Evolutionary conservation across 2,888 invertebrate genomes (phyloP), one percentile per base, ranked within the genome.

Genomic region (Nemapogon koenigi): DNA sequence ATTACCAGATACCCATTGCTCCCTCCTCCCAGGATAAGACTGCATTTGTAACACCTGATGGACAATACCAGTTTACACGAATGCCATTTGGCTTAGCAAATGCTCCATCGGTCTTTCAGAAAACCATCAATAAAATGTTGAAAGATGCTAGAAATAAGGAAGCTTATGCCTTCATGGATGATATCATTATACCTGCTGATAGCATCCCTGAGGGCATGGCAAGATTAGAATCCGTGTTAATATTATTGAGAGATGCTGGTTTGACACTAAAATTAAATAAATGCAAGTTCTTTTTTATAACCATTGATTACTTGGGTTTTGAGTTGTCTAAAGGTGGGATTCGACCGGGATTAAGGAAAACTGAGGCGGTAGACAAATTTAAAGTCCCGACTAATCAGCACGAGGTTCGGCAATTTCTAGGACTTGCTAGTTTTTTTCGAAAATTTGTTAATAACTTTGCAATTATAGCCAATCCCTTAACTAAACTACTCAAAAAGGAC

Each of bases 401-500:
- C 22, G 7, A 22, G 10, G 6, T 22, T 7, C 6, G 47, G 18
- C 49, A 51, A 31, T 55, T 53, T 40, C 19, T 53, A 6, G 52
- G 53, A 2, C 32, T 56, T n/a, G 41, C 47, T 11, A 43, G 46
- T 2, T 49, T 50, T 27, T n/a, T n/a, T n/a, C n/a, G n/a, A n/a
- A n/a, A n/a, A n/a, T n/a, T n/a, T n/a, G n/a, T n/a, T n/a, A n/a
- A 43, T 22, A 35, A 47, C 31, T 53, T 41, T 38, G 47, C 46
- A 3, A 7, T 41, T 7, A 46, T 49, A 31, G 48, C 50, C 1
- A 43, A 42, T 11, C 49, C 51, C 7, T 31, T 50, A 17, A 46
- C 45, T 8, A 39, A 46, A n/a, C 22, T 51, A 10, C 16, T 42
- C 7, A 39, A 38, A 37, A 47, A 51, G 37, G 37, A 48, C 19